phyloP scores from a whole-genome alignment of 2,113 vertebrate species.

The Malurus alboscapulatus region DNA sequence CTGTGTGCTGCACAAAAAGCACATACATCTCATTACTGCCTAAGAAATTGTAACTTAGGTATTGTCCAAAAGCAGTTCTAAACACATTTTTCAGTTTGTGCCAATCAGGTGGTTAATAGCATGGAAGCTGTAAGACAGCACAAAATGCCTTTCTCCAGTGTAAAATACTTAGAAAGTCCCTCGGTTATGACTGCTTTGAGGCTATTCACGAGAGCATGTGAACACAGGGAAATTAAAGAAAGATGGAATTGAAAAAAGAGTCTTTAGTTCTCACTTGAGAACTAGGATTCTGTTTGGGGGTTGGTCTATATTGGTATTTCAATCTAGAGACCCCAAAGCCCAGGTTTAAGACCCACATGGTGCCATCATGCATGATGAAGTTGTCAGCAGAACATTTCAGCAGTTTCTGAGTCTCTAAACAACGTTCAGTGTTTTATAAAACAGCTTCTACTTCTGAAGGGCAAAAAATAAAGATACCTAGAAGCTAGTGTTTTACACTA shows the following conservation, averaged over 20 bases:
- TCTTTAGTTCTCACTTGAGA: neutral
- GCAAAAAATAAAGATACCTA: neutral
- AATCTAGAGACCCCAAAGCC: neutral
- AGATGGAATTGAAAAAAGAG: neutral
- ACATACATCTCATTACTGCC: neutral
- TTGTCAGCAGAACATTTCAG: neutral
- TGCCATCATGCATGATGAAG: neutral
- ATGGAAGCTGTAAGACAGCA: neutral
- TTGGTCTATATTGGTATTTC: neutral
- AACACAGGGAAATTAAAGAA: neutral
- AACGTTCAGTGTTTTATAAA: neutral
- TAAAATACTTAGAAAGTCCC: neutral
- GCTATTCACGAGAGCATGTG: neutral
- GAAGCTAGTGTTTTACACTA: neutral
- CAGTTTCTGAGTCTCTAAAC: neutral
- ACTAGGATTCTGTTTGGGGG: neutral
- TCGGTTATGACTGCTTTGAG: neutral
- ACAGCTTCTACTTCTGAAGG: neutral
- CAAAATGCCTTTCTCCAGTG: neutral
- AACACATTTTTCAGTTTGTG: neutral
- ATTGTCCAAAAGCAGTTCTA: neutral
- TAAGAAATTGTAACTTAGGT: neutral
- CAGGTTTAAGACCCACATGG: neutral
- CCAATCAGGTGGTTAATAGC: neutral
- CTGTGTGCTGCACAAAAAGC: neutral